Evolutionary conservation across 2,797 vertebrate genomes (phyloP).

Genomic region (Carduelis carduelis): DNA sequence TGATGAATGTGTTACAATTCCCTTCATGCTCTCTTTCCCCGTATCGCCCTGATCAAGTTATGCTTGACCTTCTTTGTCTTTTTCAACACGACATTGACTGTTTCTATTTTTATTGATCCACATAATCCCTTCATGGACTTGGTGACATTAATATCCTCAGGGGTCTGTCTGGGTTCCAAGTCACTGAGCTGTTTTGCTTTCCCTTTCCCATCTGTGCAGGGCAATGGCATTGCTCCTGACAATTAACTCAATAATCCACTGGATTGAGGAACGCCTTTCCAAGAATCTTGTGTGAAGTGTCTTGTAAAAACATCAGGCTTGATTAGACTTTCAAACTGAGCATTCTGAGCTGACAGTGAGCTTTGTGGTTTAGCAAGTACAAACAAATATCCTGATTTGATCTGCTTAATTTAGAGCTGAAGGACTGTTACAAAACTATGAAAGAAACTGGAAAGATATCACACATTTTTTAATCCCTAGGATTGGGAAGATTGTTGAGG

Average conservation of each 20-base stretch:
- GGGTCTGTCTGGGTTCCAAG: conserved; percentile 23
- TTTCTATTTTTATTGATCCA: conserved; percentile 62
- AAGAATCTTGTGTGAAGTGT: conserved; percentile 13
- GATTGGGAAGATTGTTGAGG: neutral
- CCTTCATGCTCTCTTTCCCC: neutral
- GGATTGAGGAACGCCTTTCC: conserved; percentile 5
- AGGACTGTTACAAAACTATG: neutral
- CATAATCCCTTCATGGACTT: conserved; percentile 44
- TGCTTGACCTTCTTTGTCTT: conserved; percentile 62
- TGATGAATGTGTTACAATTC: neutral
- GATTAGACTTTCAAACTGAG: neutral
- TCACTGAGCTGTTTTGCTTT: conserved; percentile 17
- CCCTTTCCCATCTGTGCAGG: neutral
- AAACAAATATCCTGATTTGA: neutral
- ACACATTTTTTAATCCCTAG: neutral
- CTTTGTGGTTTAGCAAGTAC: neutral
- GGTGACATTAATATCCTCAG: conserved; percentile 47
- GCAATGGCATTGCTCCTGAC: neutral
- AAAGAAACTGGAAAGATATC: neutral
- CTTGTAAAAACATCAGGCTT: neutral
- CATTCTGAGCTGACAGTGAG: neutral
- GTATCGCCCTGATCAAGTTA: conserved; percentile 2
- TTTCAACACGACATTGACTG: conserved; percentile 32
- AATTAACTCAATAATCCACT: conserved; percentile 44
- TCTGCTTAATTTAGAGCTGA: neutral